Evolutionary conservation across 2,797 vertebrate genomes (phyloP).

Genomic region (Muraenolepis orangiensis): DNA sequence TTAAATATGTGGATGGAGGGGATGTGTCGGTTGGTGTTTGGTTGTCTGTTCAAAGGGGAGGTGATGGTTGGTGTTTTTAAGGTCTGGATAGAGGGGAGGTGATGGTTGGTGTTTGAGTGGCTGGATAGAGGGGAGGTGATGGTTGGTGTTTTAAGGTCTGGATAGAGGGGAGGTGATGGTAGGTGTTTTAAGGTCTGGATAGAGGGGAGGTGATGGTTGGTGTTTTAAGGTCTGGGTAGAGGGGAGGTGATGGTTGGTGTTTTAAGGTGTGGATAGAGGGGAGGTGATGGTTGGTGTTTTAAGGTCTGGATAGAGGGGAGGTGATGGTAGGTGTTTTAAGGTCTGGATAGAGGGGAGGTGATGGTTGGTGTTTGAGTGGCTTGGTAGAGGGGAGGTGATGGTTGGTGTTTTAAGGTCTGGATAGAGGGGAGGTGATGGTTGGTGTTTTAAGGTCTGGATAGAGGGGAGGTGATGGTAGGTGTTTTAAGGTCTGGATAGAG

Average conservation of each 20-base stretch:
- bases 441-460: background rate
- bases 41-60: background rate
- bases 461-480: background rate
- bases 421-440: background rate
- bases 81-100: too few species aligned
- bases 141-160: background rate
- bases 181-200: background rate
- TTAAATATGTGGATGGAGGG: background rate
- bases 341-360: background rate
- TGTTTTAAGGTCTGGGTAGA: too few species aligned
- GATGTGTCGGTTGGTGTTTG: background rate
- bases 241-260: background rate
- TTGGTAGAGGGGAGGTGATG: background rate
- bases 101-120: background rate
- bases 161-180: too few species aligned
- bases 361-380: background rate
- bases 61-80: too few species aligned
- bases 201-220: background rate
- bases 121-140: background rate
- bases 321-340: background rate
- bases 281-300: too few species aligned
- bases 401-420: background rate
- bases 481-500: background rate
- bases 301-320: background rate
- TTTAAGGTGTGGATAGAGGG: background rate